Base-by-base conservation (phyloP, 2,113 vertebrate genomes). In the Bujurquina vittata region DNA sequence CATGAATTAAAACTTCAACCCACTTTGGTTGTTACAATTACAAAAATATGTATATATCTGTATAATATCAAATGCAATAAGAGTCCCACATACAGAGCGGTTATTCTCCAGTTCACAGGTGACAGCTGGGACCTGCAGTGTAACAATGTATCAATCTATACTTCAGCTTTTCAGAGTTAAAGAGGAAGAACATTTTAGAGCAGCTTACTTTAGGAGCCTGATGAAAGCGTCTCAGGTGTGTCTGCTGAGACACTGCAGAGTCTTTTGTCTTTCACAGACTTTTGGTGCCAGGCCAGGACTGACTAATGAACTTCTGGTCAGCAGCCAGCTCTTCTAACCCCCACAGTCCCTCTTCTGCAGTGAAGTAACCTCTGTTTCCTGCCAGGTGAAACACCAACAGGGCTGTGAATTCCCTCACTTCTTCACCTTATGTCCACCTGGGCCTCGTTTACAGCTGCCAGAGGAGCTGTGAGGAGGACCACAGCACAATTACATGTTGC, bases 221-320 rank as follows among this genome's bases (percentile, higher is more conserved):
- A 7, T 82, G 49, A 56, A 67, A 46, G 60, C 3, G 43, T 43
- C 76, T 75, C 83, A 2, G 46, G 14, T 35, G 83, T 57, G 59
- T 78, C 29, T 31, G 60, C 14, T 3, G 40, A 63, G 60, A 22
- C 57, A 15, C 61, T 22, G 12, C 56, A n/a, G 65, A 73, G 72
- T n/a, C 65, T 75, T 86, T 89, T 78, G 78, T 89, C 74, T 81
- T 67, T 31, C 22, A 20, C 76, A 67, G 77, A 54, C 3, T 72
- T 79, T 49, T 80, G 82, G 87, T 67, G 57, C 26, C 35, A 3
- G 52, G 84, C 85, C 85, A 84, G 37, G 69, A 17, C 60, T 61
- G 79, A 82, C 46, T 84, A 81, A 90, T 88, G 81, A 85, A 81
- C 83, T 40, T 74, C 49, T 79, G 89, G 75, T 84, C 80, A 2